A percentile compares a stretch with the other conserved stretches of the same genome.
phyloP scores from a whole-genome alignment of 53 echinoderm and acorn worm genomes.

The Zoroaster sp. region DNA sequence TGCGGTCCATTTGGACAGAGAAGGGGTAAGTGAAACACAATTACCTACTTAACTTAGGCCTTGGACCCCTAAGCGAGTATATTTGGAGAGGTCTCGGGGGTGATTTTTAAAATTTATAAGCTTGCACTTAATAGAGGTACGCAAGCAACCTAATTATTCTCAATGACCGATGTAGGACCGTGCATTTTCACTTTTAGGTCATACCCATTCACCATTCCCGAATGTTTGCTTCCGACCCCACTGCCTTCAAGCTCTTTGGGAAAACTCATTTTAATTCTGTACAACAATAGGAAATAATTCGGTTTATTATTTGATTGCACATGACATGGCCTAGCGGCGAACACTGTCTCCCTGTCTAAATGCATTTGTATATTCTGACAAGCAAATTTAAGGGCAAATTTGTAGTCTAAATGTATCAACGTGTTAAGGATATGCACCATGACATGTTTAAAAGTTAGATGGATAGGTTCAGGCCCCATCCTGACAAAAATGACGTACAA shows the following conservation, averaged over 20 bases:
- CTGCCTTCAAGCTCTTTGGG: neutral
- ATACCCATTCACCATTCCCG: too few species aligned
- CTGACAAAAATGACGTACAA: too few species aligned
- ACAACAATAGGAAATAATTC: neutral
- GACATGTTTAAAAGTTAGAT: neutral
- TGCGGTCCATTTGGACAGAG: slow-evolving; percentile 83
- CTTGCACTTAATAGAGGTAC: too few species aligned
- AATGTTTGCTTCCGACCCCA: neutral
- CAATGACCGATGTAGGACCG: too few species aligned
- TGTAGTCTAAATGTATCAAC: neutral
- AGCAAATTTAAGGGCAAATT: neutral
- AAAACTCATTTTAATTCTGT: neutral
- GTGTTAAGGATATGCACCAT: neutral
- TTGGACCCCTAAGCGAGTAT: neutral
- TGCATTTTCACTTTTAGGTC: too few species aligned
- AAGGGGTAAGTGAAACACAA: slow-evolving; percentile 62
- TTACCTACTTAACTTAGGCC: neutral
- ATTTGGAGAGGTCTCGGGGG: neutral
- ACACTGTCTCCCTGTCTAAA: neutral
- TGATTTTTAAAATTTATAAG: neutral
- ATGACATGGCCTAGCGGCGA: neutral
- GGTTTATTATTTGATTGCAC: neutral
- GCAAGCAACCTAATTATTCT: too few species aligned
- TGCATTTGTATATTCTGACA: neutral
- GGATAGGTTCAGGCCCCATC: neutral